Evolutionary conservation across 2,113 vertebrate species (phyloP).

Genomic region (Varanus salvator): DNA sequence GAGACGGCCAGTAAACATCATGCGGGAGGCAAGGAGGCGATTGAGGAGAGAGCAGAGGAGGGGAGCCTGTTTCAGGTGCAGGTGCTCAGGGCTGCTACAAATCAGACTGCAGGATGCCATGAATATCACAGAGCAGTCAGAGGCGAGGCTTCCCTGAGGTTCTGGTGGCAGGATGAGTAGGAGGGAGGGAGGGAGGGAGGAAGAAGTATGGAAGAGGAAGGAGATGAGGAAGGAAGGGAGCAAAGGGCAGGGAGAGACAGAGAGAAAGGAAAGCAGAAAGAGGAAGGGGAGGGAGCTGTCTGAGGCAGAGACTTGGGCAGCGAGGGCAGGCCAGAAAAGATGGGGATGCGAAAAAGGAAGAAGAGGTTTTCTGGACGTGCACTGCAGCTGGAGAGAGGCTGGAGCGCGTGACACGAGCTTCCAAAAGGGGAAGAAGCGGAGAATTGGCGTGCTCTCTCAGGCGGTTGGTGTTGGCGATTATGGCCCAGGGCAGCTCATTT

Average conservation of each 20-base stretch:
- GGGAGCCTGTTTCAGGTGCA: neutral
- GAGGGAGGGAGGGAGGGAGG: neutral
- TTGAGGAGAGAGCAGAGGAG: neutral
- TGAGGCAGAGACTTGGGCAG: neutral
- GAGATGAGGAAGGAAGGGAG: neutral
- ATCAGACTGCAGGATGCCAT: slow-evolving; percentile 1
- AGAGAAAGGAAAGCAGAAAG: neutral
- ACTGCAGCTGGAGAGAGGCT: too few relatives aligned
- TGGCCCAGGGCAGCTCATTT: too few relatives aligned
- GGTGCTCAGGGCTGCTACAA: neutral
- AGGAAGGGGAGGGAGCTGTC: neutral
- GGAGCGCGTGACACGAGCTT: too few relatives aligned
- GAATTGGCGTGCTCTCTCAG: too few relatives aligned
- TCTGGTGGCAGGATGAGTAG: neutral
- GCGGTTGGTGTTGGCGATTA: too few relatives aligned
- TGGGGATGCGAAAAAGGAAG: too few relatives aligned
- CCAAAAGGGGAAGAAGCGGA: too few relatives aligned
- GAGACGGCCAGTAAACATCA: neutral
- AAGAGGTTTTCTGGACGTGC: too few relatives aligned
- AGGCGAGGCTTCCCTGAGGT: neutral
- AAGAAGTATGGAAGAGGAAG: too few relatives aligned
- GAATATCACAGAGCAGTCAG: slow-evolving; percentile 9
- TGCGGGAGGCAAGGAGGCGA: too few relatives aligned
- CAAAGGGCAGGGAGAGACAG: neutral
- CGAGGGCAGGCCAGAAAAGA: too few relatives aligned